Conservation (phyloP, 23 tunicate genomes). For the Ascidia mentula region DNA sequence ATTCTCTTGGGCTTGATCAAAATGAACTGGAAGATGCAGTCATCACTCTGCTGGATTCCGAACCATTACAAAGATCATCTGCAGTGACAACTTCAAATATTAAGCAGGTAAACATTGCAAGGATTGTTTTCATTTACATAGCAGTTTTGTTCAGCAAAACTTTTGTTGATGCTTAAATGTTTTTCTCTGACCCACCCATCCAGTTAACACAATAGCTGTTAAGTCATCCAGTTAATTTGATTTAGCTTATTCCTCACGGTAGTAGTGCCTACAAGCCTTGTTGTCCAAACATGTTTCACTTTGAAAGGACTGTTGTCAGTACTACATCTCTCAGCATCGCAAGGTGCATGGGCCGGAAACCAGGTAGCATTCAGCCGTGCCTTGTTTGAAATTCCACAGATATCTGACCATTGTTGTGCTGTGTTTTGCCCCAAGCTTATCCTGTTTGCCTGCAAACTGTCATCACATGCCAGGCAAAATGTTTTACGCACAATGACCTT, state of each 20-base stretch:
- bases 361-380: constrained; percentile 19
- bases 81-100: background rate
- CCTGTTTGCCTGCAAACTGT: background rate
- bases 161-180: background rate
- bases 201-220: background rate
- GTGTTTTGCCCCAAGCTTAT: background rate
- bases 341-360: constrained; percentile 29
- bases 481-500: background rate
- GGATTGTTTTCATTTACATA: background rate
- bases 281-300: background rate
- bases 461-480: background rate
- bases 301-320: constrained; percentile 3
- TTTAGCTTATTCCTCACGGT: background rate
- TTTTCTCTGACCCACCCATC: background rate
- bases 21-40: constrained; percentile 77
- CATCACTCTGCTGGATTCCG: constrained; percentile 70
- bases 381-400: constrained; percentile 31
- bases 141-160: background rate
- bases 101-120: background rate
- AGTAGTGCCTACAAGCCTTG: background rate
- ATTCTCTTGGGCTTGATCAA: constrained; percentile 73
- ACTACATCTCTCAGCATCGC: constrained; percentile 4
- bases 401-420: constrained; percentile 8
- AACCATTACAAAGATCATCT: constrained; percentile 10
- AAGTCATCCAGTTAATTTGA: background rate